Evolutionary conservation across 2,113 vertebrate genomes (phyloP).

Genomic region (Brachirus orientalis): DNA sequence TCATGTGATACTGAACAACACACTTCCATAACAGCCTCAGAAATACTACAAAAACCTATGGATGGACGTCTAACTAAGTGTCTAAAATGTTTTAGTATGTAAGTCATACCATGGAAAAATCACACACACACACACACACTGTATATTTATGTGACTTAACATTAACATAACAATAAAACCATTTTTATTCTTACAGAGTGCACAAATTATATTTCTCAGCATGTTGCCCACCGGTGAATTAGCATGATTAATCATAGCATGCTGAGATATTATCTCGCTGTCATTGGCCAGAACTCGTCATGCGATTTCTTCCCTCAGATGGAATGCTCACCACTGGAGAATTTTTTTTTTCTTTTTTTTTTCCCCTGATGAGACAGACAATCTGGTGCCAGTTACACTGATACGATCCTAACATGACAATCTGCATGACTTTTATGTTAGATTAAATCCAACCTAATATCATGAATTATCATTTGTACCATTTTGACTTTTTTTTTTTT

Average conservation of each 20-base stretch:
- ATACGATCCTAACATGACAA: constrained; percentile 18
- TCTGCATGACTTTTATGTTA: constrained; percentile 26
- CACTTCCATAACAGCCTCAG: no score
- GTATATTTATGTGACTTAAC: constrained; percentile 7
- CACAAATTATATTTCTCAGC: constrained; percentile 2
- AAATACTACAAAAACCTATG: constrained; percentile 25
- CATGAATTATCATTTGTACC: constrained; percentile 10
- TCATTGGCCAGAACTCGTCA: constrained; percentile 34
- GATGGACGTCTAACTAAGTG: constrained; percentile 29
- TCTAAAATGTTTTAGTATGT: no score
- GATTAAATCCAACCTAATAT: constrained; percentile 11
- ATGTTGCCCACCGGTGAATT: constrained; percentile 25
- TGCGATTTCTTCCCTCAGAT: constrained; percentile 29
- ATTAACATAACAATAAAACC: not conserved
- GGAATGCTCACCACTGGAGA: constrained; percentile 17
- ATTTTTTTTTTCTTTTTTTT: not conserved
- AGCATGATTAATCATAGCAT: constrained; percentile 49
- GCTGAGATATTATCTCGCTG: constrained; percentile 45
- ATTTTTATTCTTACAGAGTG: not conserved
- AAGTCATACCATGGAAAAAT: no score
- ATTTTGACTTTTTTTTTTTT: constrained; percentile 44
- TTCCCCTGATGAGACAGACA: constrained; percentile 19
- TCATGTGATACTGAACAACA: no score
- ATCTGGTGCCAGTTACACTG: constrained; percentile 25
- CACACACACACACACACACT: no score